Percentiles rank a stretch among this genome's conserved stretches.
Conservation (phyloP, 1,140 invertebrate species). For the Rhopalosiphum padi region DNA sequence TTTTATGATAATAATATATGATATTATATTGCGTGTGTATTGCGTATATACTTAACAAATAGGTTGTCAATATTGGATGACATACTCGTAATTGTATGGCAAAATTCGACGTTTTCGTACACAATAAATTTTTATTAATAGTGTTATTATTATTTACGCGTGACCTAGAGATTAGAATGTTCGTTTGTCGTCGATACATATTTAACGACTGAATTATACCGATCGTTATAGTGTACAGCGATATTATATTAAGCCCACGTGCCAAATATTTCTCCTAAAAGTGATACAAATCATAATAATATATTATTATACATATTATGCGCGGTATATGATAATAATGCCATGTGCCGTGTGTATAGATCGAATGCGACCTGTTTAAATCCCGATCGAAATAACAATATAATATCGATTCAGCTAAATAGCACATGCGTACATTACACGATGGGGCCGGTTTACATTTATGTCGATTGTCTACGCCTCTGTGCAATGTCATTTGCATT, state of each 20-base stretch:
- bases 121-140: not conserved
- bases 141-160: not conserved
- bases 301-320: not conserved
- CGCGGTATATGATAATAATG: not conserved
- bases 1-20: not conserved
- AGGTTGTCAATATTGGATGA: not conserved
- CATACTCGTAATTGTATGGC: not conserved
- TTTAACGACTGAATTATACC: constrained; percentile 11
- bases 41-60: not conserved
- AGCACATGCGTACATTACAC: not conserved
- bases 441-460: not conserved
- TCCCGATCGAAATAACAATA: not conserved
- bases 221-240: not conserved
- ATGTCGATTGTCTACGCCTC: not conserved
- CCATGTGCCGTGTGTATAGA: not conserved
- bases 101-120: not conserved
- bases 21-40: not conserved
- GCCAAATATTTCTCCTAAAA: not conserved
- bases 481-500: constrained; percentile 9
- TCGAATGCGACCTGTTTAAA: not conserved
- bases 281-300: not conserved
- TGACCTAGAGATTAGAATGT: constrained; percentile 24
- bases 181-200: not conserved
- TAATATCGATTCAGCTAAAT: not conserved
- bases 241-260: not conserved